Evolutionary conservation across 2,113 vertebrate genomes (phyloP), one percentile per base, ranked within the genome.

Genomic region (Chamaea fasciata): DNA sequence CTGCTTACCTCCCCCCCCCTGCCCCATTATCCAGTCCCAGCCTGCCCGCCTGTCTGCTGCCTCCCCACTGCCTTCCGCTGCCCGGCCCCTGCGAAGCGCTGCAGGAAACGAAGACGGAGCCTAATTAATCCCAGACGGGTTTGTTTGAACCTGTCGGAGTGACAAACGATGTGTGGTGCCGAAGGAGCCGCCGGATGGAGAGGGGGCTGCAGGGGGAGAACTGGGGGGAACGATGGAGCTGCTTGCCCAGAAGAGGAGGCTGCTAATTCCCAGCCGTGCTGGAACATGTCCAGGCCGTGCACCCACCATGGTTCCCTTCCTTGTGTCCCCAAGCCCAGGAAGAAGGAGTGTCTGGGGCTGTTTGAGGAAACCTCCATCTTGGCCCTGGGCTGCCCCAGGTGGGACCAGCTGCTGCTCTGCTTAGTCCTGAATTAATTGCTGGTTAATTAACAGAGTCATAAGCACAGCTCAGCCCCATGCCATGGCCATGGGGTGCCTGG

Each of bases 81-180:
- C 77, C 77, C 2, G 14, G 84, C 82, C 92, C 71, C 74, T 65
- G 88, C 74, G 3, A 33, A 92, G 79, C 5, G 18, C 92, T 80
- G 88, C 84, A 93, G 96, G 96, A 97, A 95, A 91, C 3, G 20
- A 85, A 92, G 94, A 69, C 13, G 4, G 35, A 85, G 91, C 85
- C 89, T 96, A 95, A 96, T 97, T 63, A 95, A 95, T 96, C 90
- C 94, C 96, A 97, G 96, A 7, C n/a, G 71, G 95, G 67, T 87
- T 79, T 78, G 81, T 87, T 90, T 87, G 95, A 92, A 95, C 95
- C 96, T 97, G 96, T 94, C 80, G 3, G 70, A 56, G 89, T 96
- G 96, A 97, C 95, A 96, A 95, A 97, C 13, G 95, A 94, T 44
- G 95, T 97, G 95, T 20, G 31, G 93, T 56, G 87, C 62, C 2